A percentile compares a stretch with the other conserved stretches of the same genome.
These are phyloP conservation scores for Loris lydekkerianus DNA, from an alignment of 2,797 vertebrate species.

Conservation along the genomic window DNA sequence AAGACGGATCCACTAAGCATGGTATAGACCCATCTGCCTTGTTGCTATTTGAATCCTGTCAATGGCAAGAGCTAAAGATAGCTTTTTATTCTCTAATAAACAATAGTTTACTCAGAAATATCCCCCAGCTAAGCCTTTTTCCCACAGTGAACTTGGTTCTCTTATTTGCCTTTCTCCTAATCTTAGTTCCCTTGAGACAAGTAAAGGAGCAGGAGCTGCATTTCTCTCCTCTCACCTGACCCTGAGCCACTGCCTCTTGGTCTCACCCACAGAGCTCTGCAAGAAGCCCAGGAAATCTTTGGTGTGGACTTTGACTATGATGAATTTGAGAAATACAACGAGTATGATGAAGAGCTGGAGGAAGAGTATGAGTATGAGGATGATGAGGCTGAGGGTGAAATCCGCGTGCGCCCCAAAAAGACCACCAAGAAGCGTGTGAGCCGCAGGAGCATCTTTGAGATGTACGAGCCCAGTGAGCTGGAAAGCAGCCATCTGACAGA, in stretches of 20 bases:
- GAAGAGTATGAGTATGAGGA: constrained; percentile 94
- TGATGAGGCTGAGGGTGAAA: constrained; percentile 96
- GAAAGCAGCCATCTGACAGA: constrained; percentile 99
- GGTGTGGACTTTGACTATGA: constrained; percentile 98
- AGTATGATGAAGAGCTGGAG: constrained; percentile 97
- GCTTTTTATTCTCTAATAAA: neutral
- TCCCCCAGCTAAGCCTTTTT: neutral
- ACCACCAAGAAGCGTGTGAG: constrained; percentile 96
- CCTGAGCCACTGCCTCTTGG: neutral
- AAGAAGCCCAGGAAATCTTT: constrained; percentile 99
- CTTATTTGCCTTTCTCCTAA: constrained; percentile 5
- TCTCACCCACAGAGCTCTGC: constrained; percentile 92
- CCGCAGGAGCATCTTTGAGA: constrained; percentile 98
- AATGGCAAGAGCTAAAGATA: neutral
- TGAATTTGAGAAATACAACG: constrained; percentile 96
- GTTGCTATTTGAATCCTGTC: constrained; percentile 13
- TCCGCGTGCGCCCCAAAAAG: constrained; percentile 96
- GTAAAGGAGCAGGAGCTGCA: neutral
- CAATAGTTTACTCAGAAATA: neutral
- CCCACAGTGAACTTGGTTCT: neutral
- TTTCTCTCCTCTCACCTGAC: constrained; percentile 16
- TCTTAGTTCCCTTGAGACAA: neutral
- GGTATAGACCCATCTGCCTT: neutral
- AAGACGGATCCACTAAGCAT: neutral
- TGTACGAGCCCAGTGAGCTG: constrained; percentile 98